These are phyloP conservation scores for Hyalella azteca DNA, from an alignment of 2,888 invertebrate genomes.

Conservation along the genomic window DNA sequence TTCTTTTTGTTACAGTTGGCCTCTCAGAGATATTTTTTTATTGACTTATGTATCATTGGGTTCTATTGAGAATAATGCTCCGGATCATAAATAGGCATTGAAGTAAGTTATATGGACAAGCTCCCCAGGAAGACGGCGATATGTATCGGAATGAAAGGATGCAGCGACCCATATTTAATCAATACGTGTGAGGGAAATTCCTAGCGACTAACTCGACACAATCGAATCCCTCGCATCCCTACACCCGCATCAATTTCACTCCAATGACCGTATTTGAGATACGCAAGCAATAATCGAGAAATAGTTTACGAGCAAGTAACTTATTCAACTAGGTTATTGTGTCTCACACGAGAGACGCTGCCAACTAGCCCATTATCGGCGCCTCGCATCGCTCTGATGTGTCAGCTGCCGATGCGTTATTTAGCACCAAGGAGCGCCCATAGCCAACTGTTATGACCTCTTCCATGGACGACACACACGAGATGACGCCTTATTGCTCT, in stretches of 20 bases:
- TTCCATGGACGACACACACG: conserved; percentile 18
- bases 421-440: conserved; percentile 5
- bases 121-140: not conserved
- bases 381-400: conserved; percentile 2
- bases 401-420: conserved; percentile 12
- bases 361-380: conserved; percentile 3
- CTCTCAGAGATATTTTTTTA: no score
- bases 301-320: conserved; percentile 17
- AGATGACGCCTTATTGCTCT: conserved; percentile 18
- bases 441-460: conserved; percentile 13
- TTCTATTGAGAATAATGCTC: no score
- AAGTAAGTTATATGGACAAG: not conserved
- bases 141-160: not conserved
- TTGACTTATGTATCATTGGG: no score
- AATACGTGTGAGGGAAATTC: not conserved
- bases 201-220: not conserved
- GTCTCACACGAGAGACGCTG: conserved; percentile 16
- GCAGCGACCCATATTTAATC: not conserved
- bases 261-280: not conserved
- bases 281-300: conserved; percentile 27
- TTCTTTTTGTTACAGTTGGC: no score
- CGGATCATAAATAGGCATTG: no score
- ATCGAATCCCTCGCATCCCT: conserved; percentile 7
- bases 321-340: conserved; percentile 32
- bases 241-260: conserved; percentile 8